These are phyloP conservation scores for Mycteria americana DNA, from an alignment of 2,797 vertebrate genomes.

Conservation along the genomic window DNA sequence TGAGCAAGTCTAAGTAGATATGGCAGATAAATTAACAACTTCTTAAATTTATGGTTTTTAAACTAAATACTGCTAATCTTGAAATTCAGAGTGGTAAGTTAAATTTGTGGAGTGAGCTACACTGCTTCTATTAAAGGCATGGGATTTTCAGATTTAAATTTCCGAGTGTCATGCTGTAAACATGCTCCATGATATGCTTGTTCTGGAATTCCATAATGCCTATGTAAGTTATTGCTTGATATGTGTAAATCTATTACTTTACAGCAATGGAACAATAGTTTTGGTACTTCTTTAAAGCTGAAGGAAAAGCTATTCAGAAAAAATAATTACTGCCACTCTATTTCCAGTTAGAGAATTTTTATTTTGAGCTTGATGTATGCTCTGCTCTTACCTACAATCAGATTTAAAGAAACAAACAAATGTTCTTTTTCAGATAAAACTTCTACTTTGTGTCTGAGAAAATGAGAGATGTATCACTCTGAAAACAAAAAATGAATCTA, in stretches of 20 bases:
- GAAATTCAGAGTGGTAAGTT: background rate
- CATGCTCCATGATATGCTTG: background rate
- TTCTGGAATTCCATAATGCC: background rate
- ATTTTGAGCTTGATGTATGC: background rate
- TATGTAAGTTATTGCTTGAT: background rate
- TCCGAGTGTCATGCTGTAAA: background rate
- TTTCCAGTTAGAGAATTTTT: background rate
- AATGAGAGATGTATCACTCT: background rate
- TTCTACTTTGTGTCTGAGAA: background rate
- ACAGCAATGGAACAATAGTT: background rate
- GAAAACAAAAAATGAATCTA: background rate
- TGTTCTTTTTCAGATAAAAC: background rate
- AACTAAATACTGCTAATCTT: background rate
- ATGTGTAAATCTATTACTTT: background rate
- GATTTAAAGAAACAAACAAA: background rate
- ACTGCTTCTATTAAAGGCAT: background rate
- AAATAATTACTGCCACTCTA: background rate
- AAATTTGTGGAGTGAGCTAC: background rate
- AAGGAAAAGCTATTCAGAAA: background rate
- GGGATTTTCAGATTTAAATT: background rate
- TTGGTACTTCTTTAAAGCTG: background rate
- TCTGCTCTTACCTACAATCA: background rate
- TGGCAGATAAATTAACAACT: background rate
- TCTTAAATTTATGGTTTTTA: fast-evolving
- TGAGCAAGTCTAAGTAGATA: background rate